Evolutionary conservation across 1,140 invertebrate genomes (phyloP).

Genomic region (Drosophila nigromelanica): DNA sequence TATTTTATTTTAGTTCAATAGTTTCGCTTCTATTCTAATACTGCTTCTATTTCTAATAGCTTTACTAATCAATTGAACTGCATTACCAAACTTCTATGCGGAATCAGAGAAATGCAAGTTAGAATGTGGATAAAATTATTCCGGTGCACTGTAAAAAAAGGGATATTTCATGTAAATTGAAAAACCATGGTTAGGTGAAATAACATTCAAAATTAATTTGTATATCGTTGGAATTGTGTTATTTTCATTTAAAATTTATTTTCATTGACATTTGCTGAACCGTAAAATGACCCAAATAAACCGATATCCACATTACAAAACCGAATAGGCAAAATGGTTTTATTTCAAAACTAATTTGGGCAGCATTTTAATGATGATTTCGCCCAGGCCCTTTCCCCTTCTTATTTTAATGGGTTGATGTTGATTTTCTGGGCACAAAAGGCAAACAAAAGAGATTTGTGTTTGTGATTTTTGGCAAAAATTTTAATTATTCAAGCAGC

Average conservation of each 20-base stretch:
- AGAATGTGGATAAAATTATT: no score
- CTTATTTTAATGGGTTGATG: constrained; percentile 11
- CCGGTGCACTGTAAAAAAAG: background rate
- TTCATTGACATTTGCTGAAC: constrained; percentile 54
- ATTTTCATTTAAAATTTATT: constrained; percentile 56
- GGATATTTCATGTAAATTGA: background rate
- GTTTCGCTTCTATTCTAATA: no score
- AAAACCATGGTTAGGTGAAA: constrained; percentile 1
- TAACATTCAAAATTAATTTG: constrained; percentile 54
- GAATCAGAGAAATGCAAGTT: no score
- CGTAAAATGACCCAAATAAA: constrained; percentile 63
- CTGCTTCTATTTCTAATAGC: background rate
- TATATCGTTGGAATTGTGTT: constrained; percentile 27
- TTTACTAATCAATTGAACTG: constrained; percentile 3
- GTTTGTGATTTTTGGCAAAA: constrained; percentile 65
- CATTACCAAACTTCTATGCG: no score
- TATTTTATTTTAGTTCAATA: no score
- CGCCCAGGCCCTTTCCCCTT: constrained; percentile 17
- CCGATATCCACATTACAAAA: constrained; percentile 57
- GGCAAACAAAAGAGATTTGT: constrained; percentile 58
- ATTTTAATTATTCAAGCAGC: constrained; percentile 77
- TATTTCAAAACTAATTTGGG: constrained; percentile 74
- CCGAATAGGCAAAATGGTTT: constrained; percentile 68
- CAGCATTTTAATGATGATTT: constrained; percentile 75
- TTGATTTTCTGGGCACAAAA: constrained; percentile 48